Base-by-base conservation (phyloP, 2,888 invertebrate species). In the Aromia moschata region DNA sequence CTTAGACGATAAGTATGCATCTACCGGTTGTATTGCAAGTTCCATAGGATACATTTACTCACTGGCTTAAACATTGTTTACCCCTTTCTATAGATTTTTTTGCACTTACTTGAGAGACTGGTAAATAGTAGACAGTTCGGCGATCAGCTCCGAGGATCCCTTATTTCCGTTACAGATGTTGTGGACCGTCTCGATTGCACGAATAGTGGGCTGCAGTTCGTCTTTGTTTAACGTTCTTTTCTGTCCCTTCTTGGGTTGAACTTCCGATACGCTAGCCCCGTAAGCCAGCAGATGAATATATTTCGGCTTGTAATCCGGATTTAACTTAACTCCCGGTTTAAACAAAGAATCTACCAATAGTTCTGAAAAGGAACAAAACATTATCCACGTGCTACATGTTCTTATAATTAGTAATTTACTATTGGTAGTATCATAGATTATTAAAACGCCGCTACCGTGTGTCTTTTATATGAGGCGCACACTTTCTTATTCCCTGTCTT, bases 241-340 rank as follows among this genome's bases (percentile, higher is more conserved):
- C 30, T 82, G 82, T 55, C 90, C 85, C 62, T 92, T 93, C 70
- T 89, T 91, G 41, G 85, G 87, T 56, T 85, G 86, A 0, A 86
- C 87, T 78, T 98, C 98, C 68, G 91, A 92, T 0, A 98, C 96
- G 78, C 96, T 94, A 0, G 96, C 92, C 1, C 97, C 93, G 81
- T 98, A 98, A 1, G 97, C 96, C 71, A 98, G 81, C 56, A 99
- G 83, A 79, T 92, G 93, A 78, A 98, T 93, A 79, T 99, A 99
- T 79, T 98, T 98, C 4, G 94, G 91, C 82, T 97, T 96, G 79
- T 98, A 96, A 75, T 98, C 98, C 0, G 95, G 95, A 82, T 98
- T 97, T 56, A 98, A 82, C 83, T 96, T 95, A 12, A 92, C 90
- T n/a, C 93, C 94, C 1, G 94, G 91, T 78, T 94, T 95, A 78